Evolutionary conservation across 2,888 invertebrate genomes (phyloP), one percentile per base, ranked within the genome.

Genomic region (Melinopterus prodromus): DNA sequence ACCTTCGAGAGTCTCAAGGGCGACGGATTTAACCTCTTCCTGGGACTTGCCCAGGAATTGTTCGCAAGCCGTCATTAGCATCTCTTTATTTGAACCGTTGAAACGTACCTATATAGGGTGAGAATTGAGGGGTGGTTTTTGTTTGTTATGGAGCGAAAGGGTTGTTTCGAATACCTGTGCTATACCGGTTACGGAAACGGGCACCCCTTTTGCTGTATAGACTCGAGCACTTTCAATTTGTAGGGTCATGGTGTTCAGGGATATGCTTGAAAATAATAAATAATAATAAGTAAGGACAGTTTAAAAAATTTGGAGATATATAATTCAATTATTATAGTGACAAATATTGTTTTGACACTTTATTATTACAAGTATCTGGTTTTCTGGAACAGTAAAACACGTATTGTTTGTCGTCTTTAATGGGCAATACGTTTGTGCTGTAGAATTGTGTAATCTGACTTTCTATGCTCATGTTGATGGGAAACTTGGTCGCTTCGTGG

Each of bases 171-270:
- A 69, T 76, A 80, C 80, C 69, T 80, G 80, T 70, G 98, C 98
- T 85, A 98, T 97, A 80, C 97, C 97, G 53, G 97, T 97, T 69
- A 98, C 97, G 15, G 97, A 97, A 87, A 98, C 96, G 7, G 97
- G 97, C 53, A 98, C 97, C 80, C 97, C 97, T 89, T 97, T 96
- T 86, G 95, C 95, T 70, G 97, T 97, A 89, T 97, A 98, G 14
- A 98, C 97, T 77, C 95, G 96, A 6, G 96, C 96, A 85, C 96
- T 96, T 88, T 97, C 96, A 79, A 98, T 97, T 89, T 96, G 95
- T 77, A 98, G 92, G 1, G 97, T 98, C 97, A 98, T 97, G 0
- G 97, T 97, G 89, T 98, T 98, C 84, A 98, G 91, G 6, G 97
- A 96, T 88, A 98, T 96, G 88, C 97, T 95, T 86, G 79, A 90